A percentile compares a stretch with the other conserved stretches of the same genome.
These are phyloP conservation scores for Hypercompe scribonia DNA, from an alignment of 2,888 invertebrate genomes.

Conservation along the genomic window DNA sequence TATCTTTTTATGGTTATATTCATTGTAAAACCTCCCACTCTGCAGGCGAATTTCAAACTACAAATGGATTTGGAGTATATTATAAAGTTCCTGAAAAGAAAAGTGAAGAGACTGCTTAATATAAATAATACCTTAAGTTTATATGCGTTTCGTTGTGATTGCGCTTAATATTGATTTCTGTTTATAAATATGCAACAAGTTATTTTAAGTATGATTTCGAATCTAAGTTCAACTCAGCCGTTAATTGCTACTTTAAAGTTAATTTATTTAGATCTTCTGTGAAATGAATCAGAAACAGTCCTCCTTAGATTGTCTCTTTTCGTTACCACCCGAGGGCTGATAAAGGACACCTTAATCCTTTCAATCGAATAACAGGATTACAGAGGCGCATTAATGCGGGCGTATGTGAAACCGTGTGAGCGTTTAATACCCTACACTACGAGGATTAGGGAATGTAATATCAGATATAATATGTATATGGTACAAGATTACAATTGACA, in stretches of 20 bases:
- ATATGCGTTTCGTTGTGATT: neutral
- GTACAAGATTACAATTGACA: slow-evolving; percentile 10
- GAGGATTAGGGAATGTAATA: slow-evolving; percentile 3
- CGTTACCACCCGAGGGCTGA: slow-evolving; percentile 66
- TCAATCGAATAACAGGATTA: slow-evolving; percentile 76
- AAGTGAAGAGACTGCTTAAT: neutral
- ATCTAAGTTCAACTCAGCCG: too few relatives aligned
- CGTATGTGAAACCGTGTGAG: slow-evolving; percentile 51
- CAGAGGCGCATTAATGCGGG: slow-evolving; percentile 66
- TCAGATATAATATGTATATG: slow-evolving; percentile 16
- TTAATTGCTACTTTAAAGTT: slow-evolving; percentile 24
- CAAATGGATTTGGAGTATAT: slow-evolving; percentile 54
- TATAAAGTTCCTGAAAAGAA: slow-evolving; percentile 18
- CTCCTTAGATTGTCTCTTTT: slow-evolving; percentile 74
- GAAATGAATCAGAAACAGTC: slow-evolving; percentile 48
- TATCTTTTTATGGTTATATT: slow-evolving; percentile 78
- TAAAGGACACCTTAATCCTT: slow-evolving; percentile 78
- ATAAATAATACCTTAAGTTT: neutral
- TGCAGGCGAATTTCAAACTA: slow-evolving; percentile 55
- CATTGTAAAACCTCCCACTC: slow-evolving; percentile 70
- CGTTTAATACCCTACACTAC: slow-evolving; percentile 1
- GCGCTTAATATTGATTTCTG: neutral
- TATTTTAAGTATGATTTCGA: neutral
- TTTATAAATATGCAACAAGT: neutral
- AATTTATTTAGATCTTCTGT: slow-evolving; percentile 31